Base-by-base conservation (phyloP, 2,797 vertebrate species). In the Antrozous pallidus region DNA sequence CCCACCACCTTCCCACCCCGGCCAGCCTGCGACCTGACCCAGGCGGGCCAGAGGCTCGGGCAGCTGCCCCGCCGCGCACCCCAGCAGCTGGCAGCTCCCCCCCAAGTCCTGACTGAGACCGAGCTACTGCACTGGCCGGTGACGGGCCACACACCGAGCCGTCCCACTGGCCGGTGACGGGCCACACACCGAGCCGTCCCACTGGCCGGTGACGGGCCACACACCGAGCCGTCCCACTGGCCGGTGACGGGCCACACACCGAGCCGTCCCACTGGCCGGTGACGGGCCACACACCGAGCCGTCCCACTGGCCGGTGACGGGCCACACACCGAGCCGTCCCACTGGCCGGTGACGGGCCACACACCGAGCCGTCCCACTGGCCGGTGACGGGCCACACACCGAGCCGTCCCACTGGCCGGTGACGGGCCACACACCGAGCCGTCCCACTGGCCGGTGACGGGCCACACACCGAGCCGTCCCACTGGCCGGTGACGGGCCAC, bases 181-280 rank as follows among this genome's bases (percentile, higher is more conserved):
- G 26, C 56, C 87, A 26, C 1, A 45, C 45, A 12, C 42, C n/a
- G n/a, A n/a, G n/a, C n/a, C n/a, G n/a, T n/a, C n/a, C n/a, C 10
- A 5, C 26, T 0, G 11, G 40, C 10, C 16, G 2, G 36, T 2
- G 14, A 40, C 2, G 4, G 33, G 26, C 56, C 87, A 26, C 1
- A 45, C 45, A 12, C 42, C n/a, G n/a, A n/a, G n/a, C n/a, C n/a
- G n/a, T n/a, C n/a, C n/a, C 10, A 5, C 26, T 0, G 11, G 40
- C 10, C 16, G 2, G 36, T 2, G 14, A 40, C 2, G 4, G 33
- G 26, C 56, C 87, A 26, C 1, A 45, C 45, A 12, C 42, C n/a
- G n/a, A n/a, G n/a, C n/a, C n/a, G n/a, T n/a, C n/a, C n/a, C 10
- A 5, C 26, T 0, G 11, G 40, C 10, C 16, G 2, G 36, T 2